A percentile compares a stretch with the other conserved stretches of the same genome.
Conservation (phyloP, 2,797 vertebrate genomes). For the Hapalemur alaotrensis region DNA sequence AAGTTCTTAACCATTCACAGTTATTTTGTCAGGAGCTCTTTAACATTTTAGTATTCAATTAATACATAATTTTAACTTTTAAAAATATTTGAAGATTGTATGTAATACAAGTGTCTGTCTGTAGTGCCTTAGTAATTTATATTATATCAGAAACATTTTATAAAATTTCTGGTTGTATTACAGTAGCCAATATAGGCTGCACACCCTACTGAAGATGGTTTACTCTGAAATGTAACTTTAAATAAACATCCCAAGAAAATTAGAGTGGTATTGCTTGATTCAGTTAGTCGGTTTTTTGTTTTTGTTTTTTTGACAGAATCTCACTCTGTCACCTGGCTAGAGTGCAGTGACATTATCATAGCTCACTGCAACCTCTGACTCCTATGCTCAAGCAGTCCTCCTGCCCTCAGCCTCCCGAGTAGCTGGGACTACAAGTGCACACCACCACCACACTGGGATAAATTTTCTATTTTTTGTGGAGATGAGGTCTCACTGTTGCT, state of each 20-base stretch:
- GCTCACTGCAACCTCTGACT: no score
- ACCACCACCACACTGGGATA: not conserved
- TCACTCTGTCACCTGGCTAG: not conserved
- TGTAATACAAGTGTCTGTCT: not conserved
- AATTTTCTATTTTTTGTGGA: not conserved
- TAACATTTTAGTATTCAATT: not conserved
- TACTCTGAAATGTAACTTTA: constrained; percentile 35
- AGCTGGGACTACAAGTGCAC: not conserved
- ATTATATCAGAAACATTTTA: not conserved
- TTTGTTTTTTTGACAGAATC: not conserved
- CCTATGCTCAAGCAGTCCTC: not conserved
- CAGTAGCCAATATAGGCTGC: not conserved
- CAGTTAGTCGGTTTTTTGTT: not conserved
- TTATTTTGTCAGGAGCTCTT: not conserved
- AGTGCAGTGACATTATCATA: not conserved
- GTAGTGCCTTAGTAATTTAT: not conserved
- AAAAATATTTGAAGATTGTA: not conserved
- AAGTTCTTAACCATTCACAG: not conserved
- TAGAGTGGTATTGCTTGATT: not conserved
- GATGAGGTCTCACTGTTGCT: not conserved
- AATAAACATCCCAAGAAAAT: constrained; percentile 52
- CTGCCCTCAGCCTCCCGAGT: not conserved
- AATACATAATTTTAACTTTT: not conserved
- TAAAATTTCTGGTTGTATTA: not conserved
- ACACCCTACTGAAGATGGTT: not conserved